Evolutionary conservation across 2,888 invertebrate genomes (phyloP).

Genomic region (Tinea pellionella): DNA sequence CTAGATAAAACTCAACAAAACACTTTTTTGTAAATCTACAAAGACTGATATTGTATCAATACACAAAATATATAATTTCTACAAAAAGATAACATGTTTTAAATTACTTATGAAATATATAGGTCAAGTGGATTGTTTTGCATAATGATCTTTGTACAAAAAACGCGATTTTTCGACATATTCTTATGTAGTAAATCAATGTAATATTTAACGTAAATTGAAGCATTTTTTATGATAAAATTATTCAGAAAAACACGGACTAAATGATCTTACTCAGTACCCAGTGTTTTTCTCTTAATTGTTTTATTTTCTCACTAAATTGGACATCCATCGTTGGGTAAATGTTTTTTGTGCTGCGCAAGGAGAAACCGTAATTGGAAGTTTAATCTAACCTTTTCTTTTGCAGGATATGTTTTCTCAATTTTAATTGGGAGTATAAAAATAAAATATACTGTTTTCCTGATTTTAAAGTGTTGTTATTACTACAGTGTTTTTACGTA

Average conservation of each 20-base stretch:
- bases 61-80: no score
- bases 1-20: no score
- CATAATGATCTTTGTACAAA: no score
- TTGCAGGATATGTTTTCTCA: neutral
- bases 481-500: no score
- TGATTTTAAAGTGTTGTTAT: no score
- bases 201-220: neutral
- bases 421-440: neutral
- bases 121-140: no score
- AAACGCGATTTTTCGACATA: no score
- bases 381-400: slow-evolving; percentile 21
- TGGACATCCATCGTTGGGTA: slow-evolving; percentile 9
- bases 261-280: neutral
- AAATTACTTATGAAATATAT: no score
- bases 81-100: no score
- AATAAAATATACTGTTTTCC: neutral
- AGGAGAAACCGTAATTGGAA: slow-evolving; percentile 28
- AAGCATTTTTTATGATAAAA: neutral
- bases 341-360: slow-evolving; percentile 21
- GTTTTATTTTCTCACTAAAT: slow-evolving; percentile 5
- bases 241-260: neutral
- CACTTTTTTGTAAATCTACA: no score
- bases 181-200: no score
- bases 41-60: no score
- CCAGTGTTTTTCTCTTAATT: neutral